Evolutionary conservation across 2,113 vertebrate genomes (phyloP).

Genomic region (human): DNA sequence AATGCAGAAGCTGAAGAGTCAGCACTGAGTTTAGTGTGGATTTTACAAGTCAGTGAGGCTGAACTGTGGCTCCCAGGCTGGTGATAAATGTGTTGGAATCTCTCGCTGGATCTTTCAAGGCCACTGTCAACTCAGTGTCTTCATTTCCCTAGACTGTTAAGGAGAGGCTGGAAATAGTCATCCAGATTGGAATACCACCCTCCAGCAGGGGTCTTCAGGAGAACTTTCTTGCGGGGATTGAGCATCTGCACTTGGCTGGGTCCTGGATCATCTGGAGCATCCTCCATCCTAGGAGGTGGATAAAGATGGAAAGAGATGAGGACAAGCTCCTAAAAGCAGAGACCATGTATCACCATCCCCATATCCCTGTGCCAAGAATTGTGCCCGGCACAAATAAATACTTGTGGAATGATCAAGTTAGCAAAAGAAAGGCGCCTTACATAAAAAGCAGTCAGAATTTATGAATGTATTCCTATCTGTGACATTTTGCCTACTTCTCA

Average conservation of each 20-base stretch:
- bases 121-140: constrained; percentile 41
- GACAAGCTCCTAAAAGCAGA: not conserved
- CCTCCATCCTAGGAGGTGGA: not conserved
- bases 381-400: not conserved
- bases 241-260: not conserved
- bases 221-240: not conserved
- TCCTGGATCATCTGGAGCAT: not conserved
- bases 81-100: constrained; percentile 55
- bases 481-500: not conserved
- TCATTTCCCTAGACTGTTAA: not conserved
- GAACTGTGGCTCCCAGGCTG: constrained; percentile 24
- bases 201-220: not conserved
- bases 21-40: constrained; percentile 50
- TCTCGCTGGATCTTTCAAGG: constrained; percentile 23
- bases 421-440: not conserved
- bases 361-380: not conserved
- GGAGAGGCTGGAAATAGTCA: not conserved
- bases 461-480: not conserved
- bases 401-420: not conserved
- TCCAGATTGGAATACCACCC: not conserved
- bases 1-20: constrained; percentile 45
- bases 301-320: not conserved
- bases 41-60: constrained; percentile 69
- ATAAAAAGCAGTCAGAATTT: not conserved
- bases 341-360: not conserved